Percentiles rank a stretch among this genome's conserved stretches.
Evolutionary conservation across 2,797 vertebrate genomes (phyloP).

Genomic region (Lacerta bilineata): DNA sequence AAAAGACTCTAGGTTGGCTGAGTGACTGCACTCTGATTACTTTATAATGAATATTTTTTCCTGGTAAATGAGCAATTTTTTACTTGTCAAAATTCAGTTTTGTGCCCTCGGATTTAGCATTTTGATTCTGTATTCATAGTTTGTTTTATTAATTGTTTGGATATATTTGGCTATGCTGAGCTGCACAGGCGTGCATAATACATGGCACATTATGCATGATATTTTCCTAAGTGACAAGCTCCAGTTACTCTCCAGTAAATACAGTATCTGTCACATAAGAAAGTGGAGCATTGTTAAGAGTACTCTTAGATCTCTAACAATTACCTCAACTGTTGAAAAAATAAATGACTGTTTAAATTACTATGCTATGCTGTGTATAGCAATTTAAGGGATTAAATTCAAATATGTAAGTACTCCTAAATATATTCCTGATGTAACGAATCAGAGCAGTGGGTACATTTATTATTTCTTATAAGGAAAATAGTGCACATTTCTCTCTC

Average conservation of each 20-base stretch:
- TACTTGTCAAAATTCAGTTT: constrained; percentile 57
- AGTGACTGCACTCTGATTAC: constrained; percentile 60
- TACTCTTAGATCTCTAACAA: constrained; percentile 67
- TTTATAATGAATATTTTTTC: constrained; percentile 63
- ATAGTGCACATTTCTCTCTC: neutral
- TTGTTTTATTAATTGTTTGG: constrained; percentile 72
- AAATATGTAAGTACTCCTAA: constrained; percentile 39
- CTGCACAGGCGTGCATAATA: constrained; percentile 70
- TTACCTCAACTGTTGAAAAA: constrained; percentile 67
- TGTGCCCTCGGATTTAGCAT: constrained; percentile 53
- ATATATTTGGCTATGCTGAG: constrained; percentile 65
- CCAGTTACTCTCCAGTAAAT: constrained; percentile 66
- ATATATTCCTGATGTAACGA: constrained; percentile 48
- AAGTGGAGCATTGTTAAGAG: constrained; percentile 56
- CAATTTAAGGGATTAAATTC: constrained; percentile 49
- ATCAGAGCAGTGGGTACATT: constrained; percentile 56
- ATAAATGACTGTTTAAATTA: constrained; percentile 68
- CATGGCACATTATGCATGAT: constrained; percentile 65
- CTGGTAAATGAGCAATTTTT: constrained; percentile 61
- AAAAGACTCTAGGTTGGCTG: constrained; percentile 60
- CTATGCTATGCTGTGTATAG: constrained; percentile 2
- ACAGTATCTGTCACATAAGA: constrained; percentile 58
- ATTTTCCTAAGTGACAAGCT: constrained; percentile 60
- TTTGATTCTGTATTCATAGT: constrained; percentile 65
- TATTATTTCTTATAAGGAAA: constrained; percentile 33